Base-by-base conservation (phyloP, 2,797 vertebrate species). In the Meda fulgida region DNA sequence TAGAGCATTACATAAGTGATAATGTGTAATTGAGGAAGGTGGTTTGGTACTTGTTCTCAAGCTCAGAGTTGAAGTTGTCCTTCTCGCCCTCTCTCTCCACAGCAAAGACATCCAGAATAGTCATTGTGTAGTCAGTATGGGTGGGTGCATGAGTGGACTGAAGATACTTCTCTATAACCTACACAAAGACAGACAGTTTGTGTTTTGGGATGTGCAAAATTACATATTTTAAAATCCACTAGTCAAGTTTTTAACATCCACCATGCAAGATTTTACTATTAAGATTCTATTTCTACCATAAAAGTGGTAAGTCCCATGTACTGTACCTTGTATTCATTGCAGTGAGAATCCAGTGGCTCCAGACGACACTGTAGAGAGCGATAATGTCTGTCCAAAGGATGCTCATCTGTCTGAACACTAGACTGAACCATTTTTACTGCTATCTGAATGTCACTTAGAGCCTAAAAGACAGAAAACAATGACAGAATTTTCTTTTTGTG, bases 341-440 rank as follows among this genome's bases (percentile, higher is more conserved):
- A 90, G 84, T 88, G 58, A 34, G 93, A 86, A 65, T 95, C 92
- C 85, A 98, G 87, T 40, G 96, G 93, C 65, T 88, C 87, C 84
- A 98, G 90, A 0, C 91, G 88, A 89, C 97, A 98, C 5, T 77
- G 91, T 3, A 98, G 94, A 34, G 94, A 94, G 34, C 31, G 89
- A 85, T 98, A 98, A 88, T 96, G 96, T 80, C 92, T 91, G 93
- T 98, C 97, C 87, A 97, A 43, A 18, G 96, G 96, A 90, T 97
- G 95, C 63, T 97, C 96, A 1, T 93, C 92, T 26, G 90, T 80
- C 65, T 90, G 60, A 19, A 85, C 38, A 58, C 92, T 93, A 16
- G 94, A 94, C 89, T 95, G 93, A 31, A 96, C 95, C 94, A 97
- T 93, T 87, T 96, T 97, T 85, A 97, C 94, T 8, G 96, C 96